These are phyloP conservation scores for Aegithalos caudatus DNA, from an alignment of 2,113 vertebrate genomes.

Conservation along the genomic window DNA sequence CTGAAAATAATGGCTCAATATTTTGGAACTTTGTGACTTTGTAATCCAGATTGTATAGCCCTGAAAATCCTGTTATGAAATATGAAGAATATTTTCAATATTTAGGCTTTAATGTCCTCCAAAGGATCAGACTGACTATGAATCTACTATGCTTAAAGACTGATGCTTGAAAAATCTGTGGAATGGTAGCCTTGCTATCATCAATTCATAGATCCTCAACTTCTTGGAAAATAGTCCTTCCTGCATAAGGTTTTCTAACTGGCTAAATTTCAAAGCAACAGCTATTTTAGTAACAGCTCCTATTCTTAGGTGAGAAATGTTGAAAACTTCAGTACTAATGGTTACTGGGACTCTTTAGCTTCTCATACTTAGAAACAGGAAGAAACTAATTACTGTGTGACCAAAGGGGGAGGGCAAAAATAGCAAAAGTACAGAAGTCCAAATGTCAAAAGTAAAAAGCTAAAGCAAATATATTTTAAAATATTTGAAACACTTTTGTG, in stretches of 20 bases:
- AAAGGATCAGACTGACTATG: background rate
- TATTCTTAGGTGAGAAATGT: background rate
- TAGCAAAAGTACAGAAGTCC: background rate
- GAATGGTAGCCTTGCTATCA: background rate
- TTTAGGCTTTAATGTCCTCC: background rate
- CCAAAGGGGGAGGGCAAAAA: background rate
- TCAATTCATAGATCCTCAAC: background rate
- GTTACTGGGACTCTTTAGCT: background rate
- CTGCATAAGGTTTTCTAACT: background rate
- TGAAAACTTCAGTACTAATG: background rate
- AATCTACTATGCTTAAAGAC: background rate
- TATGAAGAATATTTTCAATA: background rate
- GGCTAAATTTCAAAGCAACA: background rate
- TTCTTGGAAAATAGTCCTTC: background rate
- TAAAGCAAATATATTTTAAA: background rate
- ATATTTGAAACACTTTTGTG: background rate
- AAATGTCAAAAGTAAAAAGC: background rate
- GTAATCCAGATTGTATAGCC: background rate
- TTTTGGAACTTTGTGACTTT: background rate
- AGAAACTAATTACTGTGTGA: background rate
- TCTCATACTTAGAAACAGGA: background rate
- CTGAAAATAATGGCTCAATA: background rate
- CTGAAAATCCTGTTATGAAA: background rate
- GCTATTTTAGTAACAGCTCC: background rate
- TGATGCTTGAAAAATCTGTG: background rate